Conservation (phyloP, 2,888 invertebrate genomes). For the Trileptium ribeirensis region DNA sequence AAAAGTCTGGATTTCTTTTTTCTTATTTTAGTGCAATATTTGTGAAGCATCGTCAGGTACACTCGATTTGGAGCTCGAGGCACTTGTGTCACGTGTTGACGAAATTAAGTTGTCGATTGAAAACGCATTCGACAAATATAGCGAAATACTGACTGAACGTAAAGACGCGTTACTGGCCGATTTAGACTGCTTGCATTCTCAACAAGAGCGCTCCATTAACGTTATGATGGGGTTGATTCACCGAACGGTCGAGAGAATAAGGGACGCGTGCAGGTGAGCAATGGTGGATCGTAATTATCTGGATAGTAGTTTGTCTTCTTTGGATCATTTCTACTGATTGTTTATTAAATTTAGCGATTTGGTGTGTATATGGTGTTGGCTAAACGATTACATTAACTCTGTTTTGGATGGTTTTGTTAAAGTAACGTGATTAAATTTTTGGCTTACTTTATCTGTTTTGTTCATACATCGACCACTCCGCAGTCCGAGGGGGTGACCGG, state of each 20-base stretch:
- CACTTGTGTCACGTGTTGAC: constrained; percentile 66
- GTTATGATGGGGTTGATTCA: constrained; percentile 62
- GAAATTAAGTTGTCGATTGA: constrained; percentile 48
- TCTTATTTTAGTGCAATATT: constrained; percentile 7
- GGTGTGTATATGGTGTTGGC: too few relatives aligned
- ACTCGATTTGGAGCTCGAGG: constrained; percentile 69
- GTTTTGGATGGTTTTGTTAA: too few relatives aligned
- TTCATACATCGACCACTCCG: too few relatives aligned
- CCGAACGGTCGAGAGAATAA: constrained; percentile 73
- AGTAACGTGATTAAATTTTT: too few relatives aligned
- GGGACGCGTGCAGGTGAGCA: constrained; percentile 67
- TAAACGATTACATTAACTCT: too few relatives aligned
- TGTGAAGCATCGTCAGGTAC: constrained; percentile 58
- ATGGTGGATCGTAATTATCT: too few relatives aligned
- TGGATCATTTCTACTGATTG: too few relatives aligned
- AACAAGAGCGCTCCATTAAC: constrained; percentile 80
- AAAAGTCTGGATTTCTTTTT: too few relatives aligned
- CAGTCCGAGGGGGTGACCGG: too few relatives aligned
- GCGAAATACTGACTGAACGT: constrained; percentile 71
- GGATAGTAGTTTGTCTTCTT: too few relatives aligned
- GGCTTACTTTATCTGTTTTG: too few relatives aligned
- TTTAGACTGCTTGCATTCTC: constrained; percentile 61
- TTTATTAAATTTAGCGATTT: too few relatives aligned
- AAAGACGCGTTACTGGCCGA: constrained; percentile 60
- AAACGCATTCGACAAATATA: constrained; percentile 56